Evolutionary conservation across 2,113 vertebrate genomes (phyloP).

Genomic region (Rhynchomys soricoides): DNA sequence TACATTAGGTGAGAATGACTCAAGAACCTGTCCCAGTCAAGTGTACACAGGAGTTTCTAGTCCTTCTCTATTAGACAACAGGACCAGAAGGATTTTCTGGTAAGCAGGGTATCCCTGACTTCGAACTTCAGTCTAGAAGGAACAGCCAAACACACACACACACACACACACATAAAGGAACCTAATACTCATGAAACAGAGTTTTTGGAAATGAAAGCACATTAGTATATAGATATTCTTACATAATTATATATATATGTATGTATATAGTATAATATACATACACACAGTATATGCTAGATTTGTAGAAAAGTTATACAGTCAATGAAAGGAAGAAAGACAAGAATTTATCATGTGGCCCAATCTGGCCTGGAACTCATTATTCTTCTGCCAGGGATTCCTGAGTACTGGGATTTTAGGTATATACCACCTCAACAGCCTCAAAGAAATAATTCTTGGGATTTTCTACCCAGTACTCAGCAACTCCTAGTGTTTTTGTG

Average conservation of each 20-base stretch:
- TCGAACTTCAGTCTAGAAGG: fast-evolving
- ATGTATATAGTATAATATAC: background rate
- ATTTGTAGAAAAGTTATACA: background rate
- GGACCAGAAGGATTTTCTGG: background rate
- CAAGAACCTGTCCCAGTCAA: background rate
- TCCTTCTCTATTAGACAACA: background rate
- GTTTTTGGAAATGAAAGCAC: background rate
- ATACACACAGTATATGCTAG: background rate
- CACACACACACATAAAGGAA: fast-evolving
- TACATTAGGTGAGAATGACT: background rate
- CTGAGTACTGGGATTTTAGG: background rate
- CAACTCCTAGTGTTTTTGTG: background rate
- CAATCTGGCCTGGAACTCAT: background rate
- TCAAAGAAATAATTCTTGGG: background rate
- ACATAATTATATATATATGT: background rate
- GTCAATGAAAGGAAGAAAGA: background rate
- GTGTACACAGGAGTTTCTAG: fast-evolving
- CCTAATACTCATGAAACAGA: background rate
- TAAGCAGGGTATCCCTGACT: background rate
- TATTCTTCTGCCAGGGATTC: background rate
- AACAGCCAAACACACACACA: too few species aligned
- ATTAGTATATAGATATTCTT: background rate
- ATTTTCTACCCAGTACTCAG: background rate
- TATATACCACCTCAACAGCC: background rate
- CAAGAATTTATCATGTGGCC: background rate